phyloP scores from a whole-genome alignment of 2,797 vertebrate genomes.

The Pelochelys cantorii region DNA sequence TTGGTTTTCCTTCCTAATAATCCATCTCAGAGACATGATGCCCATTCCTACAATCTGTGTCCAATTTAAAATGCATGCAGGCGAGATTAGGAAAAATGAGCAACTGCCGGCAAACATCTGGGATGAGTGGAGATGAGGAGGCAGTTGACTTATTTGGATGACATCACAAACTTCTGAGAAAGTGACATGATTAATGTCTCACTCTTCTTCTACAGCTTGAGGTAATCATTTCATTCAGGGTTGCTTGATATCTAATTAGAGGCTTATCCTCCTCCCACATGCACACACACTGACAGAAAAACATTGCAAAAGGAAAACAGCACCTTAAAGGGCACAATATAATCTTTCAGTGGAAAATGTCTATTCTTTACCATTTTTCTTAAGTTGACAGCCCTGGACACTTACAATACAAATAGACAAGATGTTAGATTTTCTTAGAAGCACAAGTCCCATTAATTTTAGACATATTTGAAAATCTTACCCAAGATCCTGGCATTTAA shows the following conservation, averaged over 20 bases:
- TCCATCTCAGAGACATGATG: neutral
- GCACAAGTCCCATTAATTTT: neutral
- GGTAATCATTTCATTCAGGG: neutral
- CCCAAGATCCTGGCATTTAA: neutral
- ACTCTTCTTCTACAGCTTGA: slow-evolving; percentile 46
- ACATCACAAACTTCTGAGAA: neutral
- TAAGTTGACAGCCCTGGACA: neutral
- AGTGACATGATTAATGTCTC: slow-evolving; percentile 27
- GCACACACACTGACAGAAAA: neutral
- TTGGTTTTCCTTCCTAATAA: slow-evolving; percentile 26
- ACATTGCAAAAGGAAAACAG: neutral
- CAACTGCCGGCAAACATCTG: slow-evolving; percentile 59
- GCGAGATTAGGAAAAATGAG: slow-evolving; percentile 31
- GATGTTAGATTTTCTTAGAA: neutral
- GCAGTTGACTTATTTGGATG: neutral
- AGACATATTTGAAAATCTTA: neutral
- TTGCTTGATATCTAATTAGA: neutral
- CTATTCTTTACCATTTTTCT: neutral
- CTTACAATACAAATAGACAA: neutral
- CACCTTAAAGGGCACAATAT: neutral
- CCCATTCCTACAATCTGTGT: neutral
- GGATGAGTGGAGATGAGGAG: neutral
- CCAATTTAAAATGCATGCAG: slow-evolving; percentile 45
- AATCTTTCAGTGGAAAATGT: neutral
- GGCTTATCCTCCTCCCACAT: slow-evolving; percentile 24